These are phyloP conservation scores for Caenorhabditis sp. DNA, from an alignment of 2,888 invertebrate species.

Conservation along the genomic window DNA sequence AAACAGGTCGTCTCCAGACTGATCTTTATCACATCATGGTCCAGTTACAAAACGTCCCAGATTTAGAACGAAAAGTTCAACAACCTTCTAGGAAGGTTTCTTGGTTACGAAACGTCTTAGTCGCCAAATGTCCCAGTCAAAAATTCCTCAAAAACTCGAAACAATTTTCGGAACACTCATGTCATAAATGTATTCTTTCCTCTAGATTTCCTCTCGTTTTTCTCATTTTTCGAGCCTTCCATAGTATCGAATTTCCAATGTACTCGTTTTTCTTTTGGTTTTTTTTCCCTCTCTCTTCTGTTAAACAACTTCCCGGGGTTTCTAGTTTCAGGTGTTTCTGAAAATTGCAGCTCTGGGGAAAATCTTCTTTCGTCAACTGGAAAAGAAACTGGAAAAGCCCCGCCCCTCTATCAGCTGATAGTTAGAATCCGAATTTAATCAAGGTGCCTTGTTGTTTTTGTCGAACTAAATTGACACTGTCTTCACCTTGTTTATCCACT, in stretches of 20 bases:
- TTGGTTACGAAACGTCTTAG: no score
- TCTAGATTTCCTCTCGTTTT: background rate
- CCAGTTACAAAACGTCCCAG: no score
- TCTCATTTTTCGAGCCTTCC: background rate
- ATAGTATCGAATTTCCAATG: slow-evolving; percentile 9
- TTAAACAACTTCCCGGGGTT: slow-evolving; percentile 5
- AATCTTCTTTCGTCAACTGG: no score
- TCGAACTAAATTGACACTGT: background rate
- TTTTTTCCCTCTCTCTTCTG: background rate
- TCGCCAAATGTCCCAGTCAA: background rate
- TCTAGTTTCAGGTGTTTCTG: background rate
- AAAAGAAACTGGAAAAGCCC: no score
- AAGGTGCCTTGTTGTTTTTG: background rate
- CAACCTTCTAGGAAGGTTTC: no score
- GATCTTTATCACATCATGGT: no score
- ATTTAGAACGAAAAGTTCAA: no score
- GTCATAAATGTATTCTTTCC: slow-evolving; percentile 6
- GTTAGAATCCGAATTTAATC: no score
- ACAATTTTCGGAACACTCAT: background rate
- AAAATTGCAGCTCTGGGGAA: no score
- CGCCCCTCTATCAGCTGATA: no score
- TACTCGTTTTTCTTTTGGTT: slow-evolving; percentile 8
- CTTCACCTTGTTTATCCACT: background rate
- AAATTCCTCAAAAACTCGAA: background rate
- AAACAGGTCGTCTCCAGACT: no score